Conservation (phyloP, 2,797 vertebrate genomes). For the Centroberyx gerrardi region DNA sequence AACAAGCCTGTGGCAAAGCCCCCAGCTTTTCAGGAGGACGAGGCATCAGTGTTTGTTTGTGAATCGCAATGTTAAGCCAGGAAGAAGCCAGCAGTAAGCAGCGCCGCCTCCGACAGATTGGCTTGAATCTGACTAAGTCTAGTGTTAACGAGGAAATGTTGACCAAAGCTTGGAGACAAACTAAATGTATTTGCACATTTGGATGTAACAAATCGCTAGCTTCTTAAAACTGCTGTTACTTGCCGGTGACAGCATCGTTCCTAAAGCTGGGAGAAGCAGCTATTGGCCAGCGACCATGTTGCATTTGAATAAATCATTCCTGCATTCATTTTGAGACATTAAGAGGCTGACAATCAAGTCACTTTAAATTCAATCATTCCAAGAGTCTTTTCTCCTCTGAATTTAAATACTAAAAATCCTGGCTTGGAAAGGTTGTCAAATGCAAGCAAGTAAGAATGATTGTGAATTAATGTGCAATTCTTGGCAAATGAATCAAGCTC, state of each 20-base stretch:
- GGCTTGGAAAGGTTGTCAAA: too few relatives aligned
- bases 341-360: too few relatives aligned
- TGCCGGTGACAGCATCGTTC: background rate
- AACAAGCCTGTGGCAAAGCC: slow-evolving; percentile 43
- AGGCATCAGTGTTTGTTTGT: slow-evolving; percentile 62
- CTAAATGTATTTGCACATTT: slow-evolving; percentile 1
- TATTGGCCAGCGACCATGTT: background rate
- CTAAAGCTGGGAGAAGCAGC: background rate
- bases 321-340: too few relatives aligned
- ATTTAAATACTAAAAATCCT: too few relatives aligned
- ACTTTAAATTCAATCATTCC: too few relatives aligned
- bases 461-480: too few relatives aligned
- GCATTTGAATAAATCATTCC: too few relatives aligned
- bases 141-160: slow-evolving; percentile 55
- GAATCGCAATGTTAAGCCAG: slow-evolving; percentile 49
- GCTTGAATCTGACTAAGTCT: slow-evolving; percentile 56
- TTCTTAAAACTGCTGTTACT: background rate
- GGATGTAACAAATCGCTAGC: background rate
- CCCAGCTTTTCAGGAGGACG: slow-evolving; percentile 36
- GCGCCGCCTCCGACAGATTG: slow-evolving; percentile 54
- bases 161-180: slow-evolving; percentile 11
- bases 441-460: too few relatives aligned
- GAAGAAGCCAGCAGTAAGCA: slow-evolving; percentile 58
- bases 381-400: too few relatives aligned
- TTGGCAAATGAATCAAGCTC: too few relatives aligned